A percentile compares a stretch with the other conserved stretches of the same genome.
phyloP scores from a whole-genome alignment of 2,888 invertebrate species.

The Tachina fera region DNA sequence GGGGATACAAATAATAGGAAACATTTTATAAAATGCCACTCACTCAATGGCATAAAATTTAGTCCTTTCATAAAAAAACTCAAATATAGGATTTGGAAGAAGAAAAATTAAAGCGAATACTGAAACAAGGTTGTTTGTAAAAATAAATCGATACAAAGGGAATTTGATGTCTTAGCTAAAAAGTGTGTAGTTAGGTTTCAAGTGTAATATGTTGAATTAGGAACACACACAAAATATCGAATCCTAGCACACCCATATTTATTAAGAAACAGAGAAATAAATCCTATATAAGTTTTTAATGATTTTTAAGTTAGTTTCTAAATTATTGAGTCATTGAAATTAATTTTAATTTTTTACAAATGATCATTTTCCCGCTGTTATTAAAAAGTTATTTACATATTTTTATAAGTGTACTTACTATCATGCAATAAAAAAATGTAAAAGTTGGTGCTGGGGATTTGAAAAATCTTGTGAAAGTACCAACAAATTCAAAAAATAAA shows the following conservation, averaged over 20 bases:
- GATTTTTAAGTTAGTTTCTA: slow-evolving; percentile 40
- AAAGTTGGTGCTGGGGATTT: too few species aligned
- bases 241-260: slow-evolving; percentile 39
- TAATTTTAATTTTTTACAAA: background rate
- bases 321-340: background rate
- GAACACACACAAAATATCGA: background rate
- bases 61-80: slow-evolving; percentile 23
- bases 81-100: slow-evolving; percentile 40
- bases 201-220: background rate
- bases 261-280: slow-evolving; percentile 33
- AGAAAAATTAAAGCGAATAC: background rate
- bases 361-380: too few species aligned
- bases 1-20: background rate
- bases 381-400: too few species aligned
- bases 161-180: slow-evolving; percentile 4
- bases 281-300: slow-evolving; percentile 27
- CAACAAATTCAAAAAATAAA: too few species aligned
- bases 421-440: too few species aligned
- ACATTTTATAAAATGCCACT: slow-evolving; percentile 52
- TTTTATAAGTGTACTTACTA: too few species aligned
- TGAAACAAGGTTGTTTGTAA: background rate
- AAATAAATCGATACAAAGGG: slow-evolving; percentile 44
- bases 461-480: too few species aligned
- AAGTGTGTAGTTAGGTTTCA: background rate
- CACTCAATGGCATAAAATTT: slow-evolving; percentile 56